A percentile compares a stretch with the other conserved stretches of the same genome.
phyloP scores from a whole-genome alignment of 2,888 invertebrate species.

The Acrocera orbiculus region DNA sequence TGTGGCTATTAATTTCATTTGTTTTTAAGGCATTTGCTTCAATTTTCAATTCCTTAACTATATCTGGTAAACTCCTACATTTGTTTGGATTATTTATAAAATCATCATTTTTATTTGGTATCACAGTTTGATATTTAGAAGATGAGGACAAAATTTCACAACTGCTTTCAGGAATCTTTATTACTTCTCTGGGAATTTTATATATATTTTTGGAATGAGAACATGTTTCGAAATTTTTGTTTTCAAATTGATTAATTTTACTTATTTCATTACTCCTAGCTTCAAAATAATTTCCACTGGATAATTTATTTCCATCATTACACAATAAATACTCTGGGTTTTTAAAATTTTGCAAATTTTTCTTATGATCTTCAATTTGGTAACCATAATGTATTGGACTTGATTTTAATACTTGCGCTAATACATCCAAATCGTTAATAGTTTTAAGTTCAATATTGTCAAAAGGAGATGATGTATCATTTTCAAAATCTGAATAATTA shows the following conservation, averaged over 20 bases:
- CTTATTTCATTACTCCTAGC: no score
- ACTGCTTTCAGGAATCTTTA: no score
- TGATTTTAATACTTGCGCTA: slow-evolving; percentile 57
- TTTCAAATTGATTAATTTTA: no score
- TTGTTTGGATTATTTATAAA: background rate
- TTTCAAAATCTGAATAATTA: slow-evolving; percentile 67
- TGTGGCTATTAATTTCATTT: slow-evolving; percentile 34
- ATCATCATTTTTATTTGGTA: no score
- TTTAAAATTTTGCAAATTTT: background rate
- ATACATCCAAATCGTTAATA: slow-evolving; percentile 78
- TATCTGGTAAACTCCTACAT: slow-evolving; percentile 44
- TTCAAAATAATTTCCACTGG: no score
- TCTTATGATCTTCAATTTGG: background rate
- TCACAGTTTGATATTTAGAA: no score
- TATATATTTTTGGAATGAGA: no score
- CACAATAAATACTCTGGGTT: no score
- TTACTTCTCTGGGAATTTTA: no score
- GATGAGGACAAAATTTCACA: no score
- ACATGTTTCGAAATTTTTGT: no score
- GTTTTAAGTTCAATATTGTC: slow-evolving; percentile 85
- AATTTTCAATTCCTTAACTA: slow-evolving; percentile 54
- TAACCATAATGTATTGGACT: slow-evolving; percentile 16
- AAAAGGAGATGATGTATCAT: slow-evolving; percentile 82
- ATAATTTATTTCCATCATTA: no score
- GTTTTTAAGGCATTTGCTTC: slow-evolving; percentile 39